Base-by-base conservation (phyloP, 2,888 invertebrate genomes). In the Adelognathus sp. region DNA sequence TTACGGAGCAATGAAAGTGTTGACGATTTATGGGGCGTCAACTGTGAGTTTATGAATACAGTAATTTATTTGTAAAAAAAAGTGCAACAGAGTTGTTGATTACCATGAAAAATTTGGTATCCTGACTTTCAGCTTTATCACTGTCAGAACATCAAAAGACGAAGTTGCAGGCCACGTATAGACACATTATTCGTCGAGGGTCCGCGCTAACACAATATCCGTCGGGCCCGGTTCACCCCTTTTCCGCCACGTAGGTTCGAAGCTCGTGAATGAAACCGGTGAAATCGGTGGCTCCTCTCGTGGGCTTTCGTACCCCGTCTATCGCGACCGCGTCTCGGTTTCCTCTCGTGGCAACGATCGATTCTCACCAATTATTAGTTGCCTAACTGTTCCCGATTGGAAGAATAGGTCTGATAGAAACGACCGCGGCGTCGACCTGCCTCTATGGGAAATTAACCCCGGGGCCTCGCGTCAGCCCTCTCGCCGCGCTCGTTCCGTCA, bases 321-420 rank as follows among this genome's bases (percentile, higher is more conserved):
- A 24, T 31, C 41, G 18, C 33, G 29, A 39, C 64, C 18, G 36
- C 18, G 31, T 18, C 52, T 31, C 73, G 44, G 24, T 44, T 44
- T 21, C 31, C 44, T 60, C 66, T 27, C 74, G 61, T 77, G 66
- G 76, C 64, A 77, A 79, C 86, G 84, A 88, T 88, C 86, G 87
- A 88, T 89, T 85, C 83, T 78, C 85, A 86, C 87, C 89, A 88
- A 88, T 89, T 88, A 89, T 88, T 88, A 89, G 88, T 88, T 88
- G 87, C 86, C 88, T 86, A 87, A 88, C 88, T 86, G 87, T 84
- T 87, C 73, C 73, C 83, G 86, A 87, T 87, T 85, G 87, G 85
- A 88, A 88, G 87, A 88, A 88, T 88, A 86, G 81, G 86, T 86
- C 87, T 85, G 86, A 88, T 88, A 87, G 87, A 88, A 88, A 87